Base-by-base conservation (phyloP, 2,797 vertebrate species). In the Salmo trutta region DNA sequence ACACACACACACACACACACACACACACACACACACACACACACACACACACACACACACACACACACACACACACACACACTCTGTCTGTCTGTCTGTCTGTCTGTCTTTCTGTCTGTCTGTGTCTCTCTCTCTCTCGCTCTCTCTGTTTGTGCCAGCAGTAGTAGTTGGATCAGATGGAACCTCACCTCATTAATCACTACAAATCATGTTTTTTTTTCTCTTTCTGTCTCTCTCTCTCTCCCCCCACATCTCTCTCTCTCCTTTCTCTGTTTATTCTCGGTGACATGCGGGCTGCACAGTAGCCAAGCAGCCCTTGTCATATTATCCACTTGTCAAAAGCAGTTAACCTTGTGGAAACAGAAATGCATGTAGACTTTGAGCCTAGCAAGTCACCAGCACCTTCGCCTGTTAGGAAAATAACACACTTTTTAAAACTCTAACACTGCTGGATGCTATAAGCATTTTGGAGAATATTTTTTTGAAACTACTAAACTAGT, bases 301-400 rank as follows among this genome's bases (percentile, higher is more conserved):
- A 47, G 82, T 79, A 84, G 85, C 83, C 81, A 86, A 74, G 33
- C 67, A 67, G 83, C 87, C 84, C 83, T 79, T 87, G 86, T 91
- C 84, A 82, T 85, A 81, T 87, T 85, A 90, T 88, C 88, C 88
- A 85, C 86, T 82, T 88, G 89, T 91, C 92, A 90, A 80, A 89
- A 71, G 72, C 75, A 76, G 80, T 90, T 89, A 88, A 80, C 82
- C 71, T 84, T 79, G 74, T 73, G 71, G 76, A 59, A 54, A 24
- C 5, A 71, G 79, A 83, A 86, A 81, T 83, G 78, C 84, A 85
- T 70, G 77, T 73, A 74, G 84, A 87, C 88, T 82, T 77, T 69
- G 74, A 24, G 36, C 72, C 62, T 51, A 76, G 79, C 76, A 79
- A 85, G 86, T 83, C 81, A 86, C 79, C 79, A 79, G 53, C 31